Evolutionary conservation across 2,888 invertebrate genomes (phyloP).

Genomic region (Chirona hameri): DNA sequence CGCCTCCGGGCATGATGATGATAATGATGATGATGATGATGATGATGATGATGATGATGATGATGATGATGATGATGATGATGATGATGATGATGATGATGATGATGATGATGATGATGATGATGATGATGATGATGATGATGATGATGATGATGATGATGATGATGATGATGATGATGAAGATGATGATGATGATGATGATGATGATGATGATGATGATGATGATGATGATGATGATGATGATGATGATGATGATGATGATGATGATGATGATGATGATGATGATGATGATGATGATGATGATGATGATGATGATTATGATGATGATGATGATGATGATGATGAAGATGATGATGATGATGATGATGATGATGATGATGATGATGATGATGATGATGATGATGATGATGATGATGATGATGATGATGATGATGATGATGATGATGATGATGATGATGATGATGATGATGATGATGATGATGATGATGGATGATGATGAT

Average conservation of each 20-base stretch:
- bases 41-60: slow-evolving; percentile 10
- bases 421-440: slow-evolving; percentile 22
- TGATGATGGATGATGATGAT: too few species aligned
- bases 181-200: slow-evolving; percentile 7
- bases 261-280: slow-evolving; percentile 22
- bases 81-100: slow-evolving; percentile 22
- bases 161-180: neutral
- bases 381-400: slow-evolving; percentile 22
- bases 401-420: too few species aligned
- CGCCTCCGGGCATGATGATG: too few species aligned
- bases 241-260: slow-evolving; percentile 22
- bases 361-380: too few species aligned
- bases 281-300: too few species aligned
- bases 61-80: neutral
- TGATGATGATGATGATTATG: too few species aligned
- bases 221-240: slow-evolving; percentile 22
- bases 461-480: too few species aligned
- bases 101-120: slow-evolving; percentile 22
- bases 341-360: slow-evolving; percentile 8
- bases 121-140: slow-evolving; percentile 22
- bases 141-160: slow-evolving; percentile 22
- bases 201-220: slow-evolving; percentile 9
- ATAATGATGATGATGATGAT: slow-evolving; percentile 22
- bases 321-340: too few species aligned
- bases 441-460: slow-evolving; percentile 22